Evolutionary conservation across 1,140 invertebrate species (phyloP), one percentile per base, ranked within the genome.

Genomic region (Drepana arcuata): DNA sequence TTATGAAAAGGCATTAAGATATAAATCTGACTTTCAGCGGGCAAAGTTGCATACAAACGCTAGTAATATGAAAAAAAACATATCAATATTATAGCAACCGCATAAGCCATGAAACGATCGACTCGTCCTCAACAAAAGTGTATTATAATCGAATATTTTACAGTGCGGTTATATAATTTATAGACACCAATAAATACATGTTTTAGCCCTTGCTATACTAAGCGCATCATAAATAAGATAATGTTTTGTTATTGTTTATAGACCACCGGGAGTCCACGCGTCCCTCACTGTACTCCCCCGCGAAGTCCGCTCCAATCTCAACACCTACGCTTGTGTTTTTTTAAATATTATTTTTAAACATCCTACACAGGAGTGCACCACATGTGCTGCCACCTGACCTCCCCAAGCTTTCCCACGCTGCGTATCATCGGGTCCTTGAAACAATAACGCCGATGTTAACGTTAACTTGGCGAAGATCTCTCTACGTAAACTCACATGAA

Each of bases 311-410:
- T 36, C 11, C 28, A 44, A 49, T 52, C 61, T 50, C 45, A 36
- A 44, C 56, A 60, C 50, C 54, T 66, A 54, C 47, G 57, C 59
- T 59, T 61, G 57, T 70, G 55, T 68, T 70, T 66, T 63, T 61
- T 72, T 70, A 54, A 67, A 70, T 70, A 75, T 77, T 80, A 77
- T 80, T 80, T 80, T 77, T 70, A 69, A 71, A 70, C 56, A 46
- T 64, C 56, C 54, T 51, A 65, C 70, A 69, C 67, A 58, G 58
- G 57, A 66, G 56, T 58, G 65, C 51, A 60, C 63, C 74, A 80
- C 75, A 80, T 80, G 75, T 78, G 71, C 48, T 51, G 40, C 68
- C 75, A 80, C 75, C 75, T 80, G 75, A 80, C 71, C 66, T 63
- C 43, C 53, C 45, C 49, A 44, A 68, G 55, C 68, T 73, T 80